Base-by-base conservation (phyloP, 2,888 invertebrate species). In the Drosophila falleni region DNA sequence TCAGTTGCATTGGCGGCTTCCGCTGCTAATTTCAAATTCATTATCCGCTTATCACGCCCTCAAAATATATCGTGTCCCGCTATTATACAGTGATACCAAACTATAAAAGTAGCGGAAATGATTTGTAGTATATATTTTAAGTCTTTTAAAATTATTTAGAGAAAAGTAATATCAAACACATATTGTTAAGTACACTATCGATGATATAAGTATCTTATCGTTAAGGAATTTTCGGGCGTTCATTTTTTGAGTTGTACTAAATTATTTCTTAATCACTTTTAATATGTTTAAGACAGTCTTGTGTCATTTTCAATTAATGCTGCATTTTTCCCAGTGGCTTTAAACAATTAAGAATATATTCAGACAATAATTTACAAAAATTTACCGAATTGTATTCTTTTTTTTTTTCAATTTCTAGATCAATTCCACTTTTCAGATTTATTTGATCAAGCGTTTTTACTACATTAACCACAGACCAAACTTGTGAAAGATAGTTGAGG, bases 31-130 rank as follows among this genome's bases (percentile, higher is more conserved):
- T 67, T 84, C 78, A 76, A 81, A 90, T 90, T 80, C 89, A 90
- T 90, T 91, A 90, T 85, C 87, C 87, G 85, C 81, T 90, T 90
- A 90, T 82, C 80, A 71, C 74, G 66, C 74, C 68, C 44, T 15
- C 59, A 19, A 81, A 62, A 64, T 55, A 58, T 46, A 62, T 53
- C 59, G 63, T n/a, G 8, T 33, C 26, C 4, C 1, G 9, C 23
- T 49, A 33, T 23, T 26, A n/a, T 8, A 86, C 89, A 67, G 59
- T 88, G 83, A 59, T 16, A 19, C 33, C 31, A 50, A 39, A 41
- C 5, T 10, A 16, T 41, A 41, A 10, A 16, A 1, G 9, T 5
- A 10, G 16, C 16, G 9, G 1, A 3, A 16, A n/a, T 44, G 23
- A 1, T 10, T 5, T 13, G n/a, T n/a, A n/a, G n/a, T n/a, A 29